phyloP scores from a whole-genome alignment of 2,113 vertebrate species.

The Pedionomus torquatus region DNA sequence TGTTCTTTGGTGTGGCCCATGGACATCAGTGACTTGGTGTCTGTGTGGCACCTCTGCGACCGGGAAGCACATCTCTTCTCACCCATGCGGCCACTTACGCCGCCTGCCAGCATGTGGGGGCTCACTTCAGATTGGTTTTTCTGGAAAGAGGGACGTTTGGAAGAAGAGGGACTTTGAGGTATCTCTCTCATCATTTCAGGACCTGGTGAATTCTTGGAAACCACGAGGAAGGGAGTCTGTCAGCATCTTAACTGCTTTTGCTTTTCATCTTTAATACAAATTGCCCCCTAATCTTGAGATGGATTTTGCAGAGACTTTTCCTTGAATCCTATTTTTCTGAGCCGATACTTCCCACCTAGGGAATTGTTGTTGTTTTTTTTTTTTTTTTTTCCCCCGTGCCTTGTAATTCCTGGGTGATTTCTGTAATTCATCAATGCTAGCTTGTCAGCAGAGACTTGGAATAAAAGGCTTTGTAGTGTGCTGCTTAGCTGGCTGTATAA shows the following conservation, averaged over 20 bases:
- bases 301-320: background rate
- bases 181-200: background rate
- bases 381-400: background rate
- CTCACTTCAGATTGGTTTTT: background rate
- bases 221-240: background rate
- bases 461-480: constrained; percentile 39
- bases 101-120: background rate
- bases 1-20: background rate
- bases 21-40: background rate
- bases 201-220: background rate
- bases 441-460: constrained; percentile 41
- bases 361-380: background rate
- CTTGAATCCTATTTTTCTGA: background rate
- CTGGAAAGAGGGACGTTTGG: background rate
- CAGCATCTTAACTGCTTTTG: background rate
- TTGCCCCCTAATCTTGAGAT: background rate
- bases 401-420: constrained; percentile 19
- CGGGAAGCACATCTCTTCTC: background rate
- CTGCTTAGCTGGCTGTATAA: constrained; percentile 45
- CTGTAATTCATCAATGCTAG: constrained; percentile 52
- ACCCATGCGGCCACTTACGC: rapidly evolving
- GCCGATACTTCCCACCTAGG: background rate
- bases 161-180: background rate
- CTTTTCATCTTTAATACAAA: background rate
- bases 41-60: background rate